Base-by-base conservation (phyloP, 2,888 invertebrate species). In the Drosophila putrida region DNA sequence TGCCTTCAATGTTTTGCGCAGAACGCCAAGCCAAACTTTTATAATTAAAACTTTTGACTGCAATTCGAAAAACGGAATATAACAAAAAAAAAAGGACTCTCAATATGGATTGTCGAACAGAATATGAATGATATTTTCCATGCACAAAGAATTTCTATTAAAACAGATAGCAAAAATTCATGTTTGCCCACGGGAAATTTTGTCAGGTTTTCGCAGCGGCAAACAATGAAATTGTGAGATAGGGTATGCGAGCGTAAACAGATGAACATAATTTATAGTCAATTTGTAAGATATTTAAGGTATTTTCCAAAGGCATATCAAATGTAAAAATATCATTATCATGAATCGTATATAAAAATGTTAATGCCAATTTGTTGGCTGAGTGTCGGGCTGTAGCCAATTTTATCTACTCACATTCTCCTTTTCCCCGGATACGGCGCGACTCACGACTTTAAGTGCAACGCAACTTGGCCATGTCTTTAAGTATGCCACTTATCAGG, bases 11-110 rank as follows among this genome's bases (percentile, higher is more conserved):
- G 69, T 58, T 64, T 66, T 50, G 50, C 67, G 71, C 82, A 71
- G 72, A 57, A 46, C 36, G 41, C 36, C 38, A 39, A 44, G 49
- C 27, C 49, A 70, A 82, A 82, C 88, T 82, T 82, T 82, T 82
- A 78, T 84, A 82, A 82, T 87, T 82, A 82, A 82, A 82, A 82
- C 82, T 82, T 82, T 82, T 75, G 49, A 39, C 87, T 68, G 63
- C 49, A 67, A 77, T 71, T 67, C 58, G 50, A 15, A 35, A 43
- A 38, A 36, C 64, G 57, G 65, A 54, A 28, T n/a, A 41, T 58
- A 57, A 28, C 31, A 33, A 43, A 62, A 49, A 38, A 31, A 58
- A 55, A 25, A 51, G 65, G 38, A 44, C 13, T 51, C 35, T 75
- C 60, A 49, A 72, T 82, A 71, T 80, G 73, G 76, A 68, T 74